Conservation (phyloP, 1,140 invertebrate species). For the Drosophila pseudoobscura region DNA sequence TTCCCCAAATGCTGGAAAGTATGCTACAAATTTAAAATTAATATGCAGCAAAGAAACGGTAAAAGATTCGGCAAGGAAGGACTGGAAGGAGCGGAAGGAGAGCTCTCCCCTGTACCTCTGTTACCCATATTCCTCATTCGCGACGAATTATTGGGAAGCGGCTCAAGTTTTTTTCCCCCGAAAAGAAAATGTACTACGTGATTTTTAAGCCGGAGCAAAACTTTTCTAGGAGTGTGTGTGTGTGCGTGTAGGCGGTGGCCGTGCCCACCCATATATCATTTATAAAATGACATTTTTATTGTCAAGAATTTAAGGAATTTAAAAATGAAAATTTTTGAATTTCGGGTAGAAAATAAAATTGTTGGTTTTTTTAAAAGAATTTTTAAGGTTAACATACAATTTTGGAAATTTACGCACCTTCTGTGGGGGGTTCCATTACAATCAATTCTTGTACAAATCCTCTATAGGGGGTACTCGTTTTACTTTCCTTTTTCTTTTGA, state of each 20-base stretch:
- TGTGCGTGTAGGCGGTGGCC: not conserved
- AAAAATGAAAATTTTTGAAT: slow-evolving; percentile 13
- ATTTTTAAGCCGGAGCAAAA: slow-evolving; percentile 45
- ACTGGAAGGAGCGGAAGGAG: slow-evolving; percentile 10
- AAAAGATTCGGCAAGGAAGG: slow-evolving; percentile 14
- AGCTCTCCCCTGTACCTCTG: slow-evolving; percentile 30
- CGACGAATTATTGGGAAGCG: slow-evolving; percentile 63
- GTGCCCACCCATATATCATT: slow-evolving; percentile 56
- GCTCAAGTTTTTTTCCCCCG: slow-evolving; percentile 48
- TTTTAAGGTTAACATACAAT: not conserved
- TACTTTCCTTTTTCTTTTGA: too few species aligned
- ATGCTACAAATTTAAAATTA: slow-evolving; percentile 75
- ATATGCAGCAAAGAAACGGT: slow-evolving; percentile 49
- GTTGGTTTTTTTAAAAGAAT: not conserved
- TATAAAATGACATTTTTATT: slow-evolving; percentile 72
- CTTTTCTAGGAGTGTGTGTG: slow-evolving; percentile 32
- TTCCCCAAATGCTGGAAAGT: slow-evolving; percentile 39
- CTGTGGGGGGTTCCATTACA: too few species aligned
- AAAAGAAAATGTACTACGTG: slow-evolving; percentile 68
- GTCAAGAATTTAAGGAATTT: slow-evolving; percentile 38
- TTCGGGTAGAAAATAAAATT: too few species aligned
- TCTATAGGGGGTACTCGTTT: too few species aligned
- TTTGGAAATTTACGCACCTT: not conserved
- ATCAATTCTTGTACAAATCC: too few species aligned
- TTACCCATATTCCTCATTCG: slow-evolving; percentile 50